Conservation (phyloP, 2,888 invertebrate genomes). For the Agrotis puta region DNA sequence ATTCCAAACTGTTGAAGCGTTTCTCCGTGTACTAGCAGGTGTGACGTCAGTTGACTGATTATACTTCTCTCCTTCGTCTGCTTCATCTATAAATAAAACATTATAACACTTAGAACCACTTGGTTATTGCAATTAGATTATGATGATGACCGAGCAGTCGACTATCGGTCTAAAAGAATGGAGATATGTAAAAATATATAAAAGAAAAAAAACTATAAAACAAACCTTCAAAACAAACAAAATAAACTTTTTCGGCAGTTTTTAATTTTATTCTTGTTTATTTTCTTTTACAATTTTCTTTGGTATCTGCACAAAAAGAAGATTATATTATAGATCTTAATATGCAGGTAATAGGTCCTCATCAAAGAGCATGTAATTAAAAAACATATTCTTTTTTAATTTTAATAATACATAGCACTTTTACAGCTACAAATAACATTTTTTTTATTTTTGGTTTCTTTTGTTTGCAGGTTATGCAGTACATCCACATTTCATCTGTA, state of each 20-base stretch:
- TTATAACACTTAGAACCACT: no score
- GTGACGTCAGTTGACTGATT: no score
- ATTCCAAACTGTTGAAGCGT: constrained; percentile 31
- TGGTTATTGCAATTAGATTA: no score
- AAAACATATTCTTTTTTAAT: not conserved
- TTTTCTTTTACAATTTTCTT: constrained; percentile 1
- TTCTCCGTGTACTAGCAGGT: constrained; percentile 6
- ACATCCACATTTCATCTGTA: no score
- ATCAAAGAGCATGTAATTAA: not conserved
- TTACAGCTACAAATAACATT: no score
- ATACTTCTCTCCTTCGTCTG: not conserved
- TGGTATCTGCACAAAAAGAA: not conserved
- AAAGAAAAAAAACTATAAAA: no score
- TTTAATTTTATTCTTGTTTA: constrained; percentile 13
- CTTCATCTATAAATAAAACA: constrained; percentile 1
- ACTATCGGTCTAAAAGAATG: no score
- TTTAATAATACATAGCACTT: no score
- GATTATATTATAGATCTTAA: not conserved
- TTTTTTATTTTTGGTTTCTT: no score
- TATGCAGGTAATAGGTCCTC: not conserved
- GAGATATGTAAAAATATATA: no score
- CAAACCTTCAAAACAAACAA: constrained; percentile 4
- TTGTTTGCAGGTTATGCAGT: no score
- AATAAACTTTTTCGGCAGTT: not conserved
- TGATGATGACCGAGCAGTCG: no score